phyloP scores from a whole-genome alignment of 2,888 invertebrate species.

The Hyles lineata region DNA sequence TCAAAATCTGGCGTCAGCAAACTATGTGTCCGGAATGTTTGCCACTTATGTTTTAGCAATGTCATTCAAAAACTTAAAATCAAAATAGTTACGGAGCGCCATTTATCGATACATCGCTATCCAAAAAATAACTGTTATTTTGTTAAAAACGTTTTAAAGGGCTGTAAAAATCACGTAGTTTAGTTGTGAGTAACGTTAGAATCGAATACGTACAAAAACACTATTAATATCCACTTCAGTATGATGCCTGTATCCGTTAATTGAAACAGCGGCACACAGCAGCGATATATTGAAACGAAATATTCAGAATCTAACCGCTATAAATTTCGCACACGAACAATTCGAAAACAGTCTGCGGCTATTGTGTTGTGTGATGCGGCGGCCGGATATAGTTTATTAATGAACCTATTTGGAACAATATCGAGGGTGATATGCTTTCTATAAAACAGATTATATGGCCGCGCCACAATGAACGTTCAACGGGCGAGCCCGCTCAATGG shows the following conservation, averaged over 20 bases:
- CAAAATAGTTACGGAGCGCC: too few relatives aligned
- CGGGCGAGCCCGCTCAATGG: constrained; percentile 56
- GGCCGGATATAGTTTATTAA: constrained; percentile 74
- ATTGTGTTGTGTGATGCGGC: constrained; percentile 57
- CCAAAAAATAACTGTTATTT: too few relatives aligned
- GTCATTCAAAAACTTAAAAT: too few relatives aligned
- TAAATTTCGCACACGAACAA: constrained; percentile 63
- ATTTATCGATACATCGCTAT: too few relatives aligned
- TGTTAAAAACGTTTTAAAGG: too few relatives aligned
- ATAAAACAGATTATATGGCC: constrained; percentile 40
- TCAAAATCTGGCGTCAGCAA: too few relatives aligned
- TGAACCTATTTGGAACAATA: constrained; percentile 60
- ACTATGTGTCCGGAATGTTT: too few relatives aligned
- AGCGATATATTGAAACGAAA: constrained; percentile 41
- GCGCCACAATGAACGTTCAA: constrained; percentile 64
- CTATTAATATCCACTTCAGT: constrained; percentile 27
- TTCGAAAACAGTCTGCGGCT: constrained; percentile 61
- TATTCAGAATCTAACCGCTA: constrained; percentile 64
- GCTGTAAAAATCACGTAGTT: not conserved
- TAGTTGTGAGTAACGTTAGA: not conserved
- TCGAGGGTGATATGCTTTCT: constrained; percentile 12
- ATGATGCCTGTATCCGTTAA: constrained; percentile 34
- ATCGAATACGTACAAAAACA: not conserved
- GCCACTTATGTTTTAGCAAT: too few relatives aligned
- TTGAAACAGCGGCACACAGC: constrained; percentile 34